Evolutionary conservation across 2,113 vertebrate genomes (phyloP).

Genomic region (Columba livia): DNA sequence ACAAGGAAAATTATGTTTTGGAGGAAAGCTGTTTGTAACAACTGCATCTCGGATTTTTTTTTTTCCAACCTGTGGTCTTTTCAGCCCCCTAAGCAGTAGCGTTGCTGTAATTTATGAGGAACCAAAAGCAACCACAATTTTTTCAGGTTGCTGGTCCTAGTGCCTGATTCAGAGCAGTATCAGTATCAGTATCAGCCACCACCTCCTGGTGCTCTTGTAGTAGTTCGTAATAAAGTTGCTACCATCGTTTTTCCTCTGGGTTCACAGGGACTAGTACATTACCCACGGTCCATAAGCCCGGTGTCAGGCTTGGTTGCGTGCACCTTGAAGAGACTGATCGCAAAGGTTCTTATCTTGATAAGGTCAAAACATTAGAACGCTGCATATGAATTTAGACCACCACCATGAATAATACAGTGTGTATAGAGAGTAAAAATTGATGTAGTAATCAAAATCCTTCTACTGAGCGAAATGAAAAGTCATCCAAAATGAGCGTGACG

Average conservation of each 20-base stretch:
- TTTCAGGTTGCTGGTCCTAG: neutral
- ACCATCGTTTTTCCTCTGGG: neutral
- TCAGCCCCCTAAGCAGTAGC: neutral
- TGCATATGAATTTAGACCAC: neutral
- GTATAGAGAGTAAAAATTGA: neutral
- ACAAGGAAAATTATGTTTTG: neutral
- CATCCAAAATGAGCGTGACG: neutral
- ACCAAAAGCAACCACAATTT: neutral
- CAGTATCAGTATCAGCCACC: neutral
- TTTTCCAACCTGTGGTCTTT: neutral
- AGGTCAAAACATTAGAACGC: neutral
- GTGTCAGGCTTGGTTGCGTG: neutral
- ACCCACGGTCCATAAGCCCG: neutral
- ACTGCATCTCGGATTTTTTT: neutral
- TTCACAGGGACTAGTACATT: neutral
- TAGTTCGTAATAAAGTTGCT: neutral
- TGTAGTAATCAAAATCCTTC: neutral
- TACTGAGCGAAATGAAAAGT: neutral
- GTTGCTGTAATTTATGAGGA: neutral
- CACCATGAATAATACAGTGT: rapidly evolving
- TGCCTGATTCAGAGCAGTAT: rapidly evolving
- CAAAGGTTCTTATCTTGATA: neutral
- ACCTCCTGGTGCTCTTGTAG: neutral
- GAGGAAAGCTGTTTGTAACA: neutral
- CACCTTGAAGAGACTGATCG: neutral